Conservation (phyloP, 2,113 vertebrate species). For the Neomonachus schauinslandi region DNA sequence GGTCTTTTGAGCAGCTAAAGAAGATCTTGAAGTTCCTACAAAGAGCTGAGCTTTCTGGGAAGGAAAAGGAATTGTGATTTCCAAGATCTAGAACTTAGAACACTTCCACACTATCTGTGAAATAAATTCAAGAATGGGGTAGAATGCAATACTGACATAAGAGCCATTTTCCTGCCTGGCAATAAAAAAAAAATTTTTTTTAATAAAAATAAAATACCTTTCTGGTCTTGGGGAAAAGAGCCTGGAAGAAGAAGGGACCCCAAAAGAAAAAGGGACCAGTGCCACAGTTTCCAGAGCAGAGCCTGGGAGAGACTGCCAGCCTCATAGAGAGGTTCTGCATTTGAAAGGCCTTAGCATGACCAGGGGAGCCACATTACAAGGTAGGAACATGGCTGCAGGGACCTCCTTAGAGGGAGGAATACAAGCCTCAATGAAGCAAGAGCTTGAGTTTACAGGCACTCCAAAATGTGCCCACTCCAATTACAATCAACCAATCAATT, state of each 20-base stretch:
- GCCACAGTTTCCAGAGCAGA: background rate
- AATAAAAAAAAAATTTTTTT: background rate
- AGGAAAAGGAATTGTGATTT: constrained; percentile 13
- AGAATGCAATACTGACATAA: background rate
- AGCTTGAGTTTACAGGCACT: background rate
- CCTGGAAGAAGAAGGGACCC: background rate
- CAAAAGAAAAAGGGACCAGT: background rate
- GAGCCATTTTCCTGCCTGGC: background rate
- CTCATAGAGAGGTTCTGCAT: background rate
- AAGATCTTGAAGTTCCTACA: background rate
- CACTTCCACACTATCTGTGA: background rate
- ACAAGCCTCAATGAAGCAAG: background rate
- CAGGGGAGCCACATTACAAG: background rate
- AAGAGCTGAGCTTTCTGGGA: background rate
- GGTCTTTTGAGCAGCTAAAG: background rate
- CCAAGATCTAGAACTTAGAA: background rate
- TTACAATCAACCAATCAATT: background rate
- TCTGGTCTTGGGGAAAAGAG: background rate
- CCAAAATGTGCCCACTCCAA: background rate
- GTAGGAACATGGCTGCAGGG: too few relatives aligned
- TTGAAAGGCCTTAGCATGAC: background rate
- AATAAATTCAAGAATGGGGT: background rate
- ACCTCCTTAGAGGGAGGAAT: background rate
- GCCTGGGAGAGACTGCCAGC: background rate
- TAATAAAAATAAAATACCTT: background rate